Percentiles rank a stretch among this genome's conserved stretches.
phyloP scores from a whole-genome alignment of 2,888 invertebrate genomes.

The Ophioninae sp. region DNA sequence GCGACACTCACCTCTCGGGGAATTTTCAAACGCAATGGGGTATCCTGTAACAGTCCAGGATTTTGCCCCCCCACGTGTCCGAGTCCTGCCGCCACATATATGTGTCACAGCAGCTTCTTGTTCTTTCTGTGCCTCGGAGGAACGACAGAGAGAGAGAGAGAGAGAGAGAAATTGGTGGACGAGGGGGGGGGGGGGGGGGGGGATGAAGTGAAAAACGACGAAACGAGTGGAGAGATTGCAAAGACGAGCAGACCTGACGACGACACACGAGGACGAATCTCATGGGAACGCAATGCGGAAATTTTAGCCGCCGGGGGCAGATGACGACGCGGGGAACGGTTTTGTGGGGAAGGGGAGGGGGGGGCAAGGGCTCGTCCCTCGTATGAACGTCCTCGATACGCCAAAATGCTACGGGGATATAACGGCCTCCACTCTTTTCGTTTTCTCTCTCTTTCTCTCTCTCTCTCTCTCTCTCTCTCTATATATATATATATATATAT shows the following conservation, averaged over 20 bases:
- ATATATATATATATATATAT: constrained; percentile 53
- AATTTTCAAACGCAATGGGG: background rate
- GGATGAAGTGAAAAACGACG: constrained; percentile 9
- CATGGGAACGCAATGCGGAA: constrained; percentile 78
- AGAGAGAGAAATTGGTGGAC: too few species aligned
- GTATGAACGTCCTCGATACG: constrained; percentile 63
- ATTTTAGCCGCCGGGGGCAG: constrained; percentile 70
- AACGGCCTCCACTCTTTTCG: constrained; percentile 67
- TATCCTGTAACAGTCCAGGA: background rate
- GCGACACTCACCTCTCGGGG: constrained; percentile 5
- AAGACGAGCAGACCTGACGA: constrained; percentile 49
- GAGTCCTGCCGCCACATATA: constrained; percentile 3
- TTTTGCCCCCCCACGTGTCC: background rate
- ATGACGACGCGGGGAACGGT: constrained; percentile 35
- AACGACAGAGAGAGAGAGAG: constrained; percentile 1
- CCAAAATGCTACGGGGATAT: constrained; percentile 70
- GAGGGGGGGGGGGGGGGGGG: too few species aligned
- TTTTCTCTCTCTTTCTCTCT: constrained; percentile 56
- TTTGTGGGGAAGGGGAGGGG: constrained; percentile 15
- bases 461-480: constrained; percentile 55
- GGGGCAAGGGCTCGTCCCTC: constrained; percentile 56
- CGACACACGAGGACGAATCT: constrained; percentile 72
- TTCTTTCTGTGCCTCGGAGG: constrained; percentile 28
- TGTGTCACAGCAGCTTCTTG: constrained; percentile 25
- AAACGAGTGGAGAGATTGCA: constrained; percentile 45